Evolutionary conservation across 2,113 vertebrate species (phyloP).

Genomic region (Copsychus sechellarum): DNA sequence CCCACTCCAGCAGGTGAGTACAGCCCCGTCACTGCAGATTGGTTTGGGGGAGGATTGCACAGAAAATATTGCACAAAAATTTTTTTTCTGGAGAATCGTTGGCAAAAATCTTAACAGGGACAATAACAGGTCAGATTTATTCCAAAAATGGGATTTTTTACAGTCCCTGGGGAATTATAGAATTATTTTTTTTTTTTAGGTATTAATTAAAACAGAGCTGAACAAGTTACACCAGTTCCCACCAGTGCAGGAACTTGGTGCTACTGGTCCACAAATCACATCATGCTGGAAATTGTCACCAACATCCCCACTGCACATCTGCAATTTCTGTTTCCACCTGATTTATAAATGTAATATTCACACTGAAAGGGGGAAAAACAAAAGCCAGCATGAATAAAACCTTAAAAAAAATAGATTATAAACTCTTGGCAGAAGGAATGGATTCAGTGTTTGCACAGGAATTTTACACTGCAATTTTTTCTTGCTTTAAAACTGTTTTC

Average conservation of each 20-base stretch:
- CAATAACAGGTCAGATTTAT: neutral
- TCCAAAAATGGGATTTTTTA: neutral
- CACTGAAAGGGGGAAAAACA: neutral
- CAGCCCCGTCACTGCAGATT: neutral
- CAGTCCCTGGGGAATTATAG: neutral
- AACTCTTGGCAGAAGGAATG: neutral
- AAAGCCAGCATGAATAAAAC: neutral
- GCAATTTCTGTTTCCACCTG: neutral
- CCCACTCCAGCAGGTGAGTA: constrained; percentile 46
- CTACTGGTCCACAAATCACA: rapidly evolving
- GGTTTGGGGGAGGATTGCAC: neutral
- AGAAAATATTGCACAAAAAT: neutral
- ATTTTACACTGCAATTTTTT: neutral
- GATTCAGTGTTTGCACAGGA: neutral
- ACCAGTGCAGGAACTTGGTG: neutral
- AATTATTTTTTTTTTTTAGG: neutral
- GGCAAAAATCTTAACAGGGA: neutral
- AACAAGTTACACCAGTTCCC: neutral
- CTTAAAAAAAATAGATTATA: neutral
- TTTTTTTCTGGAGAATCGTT: neutral
- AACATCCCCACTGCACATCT: neutral
- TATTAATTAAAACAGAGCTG: neutral
- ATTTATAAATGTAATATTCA: neutral
- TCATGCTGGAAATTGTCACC: neutral
- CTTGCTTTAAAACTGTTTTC: neutral